phyloP scores from a whole-genome alignment of 2,113 vertebrate species.

The Heterochromis multidens region DNA sequence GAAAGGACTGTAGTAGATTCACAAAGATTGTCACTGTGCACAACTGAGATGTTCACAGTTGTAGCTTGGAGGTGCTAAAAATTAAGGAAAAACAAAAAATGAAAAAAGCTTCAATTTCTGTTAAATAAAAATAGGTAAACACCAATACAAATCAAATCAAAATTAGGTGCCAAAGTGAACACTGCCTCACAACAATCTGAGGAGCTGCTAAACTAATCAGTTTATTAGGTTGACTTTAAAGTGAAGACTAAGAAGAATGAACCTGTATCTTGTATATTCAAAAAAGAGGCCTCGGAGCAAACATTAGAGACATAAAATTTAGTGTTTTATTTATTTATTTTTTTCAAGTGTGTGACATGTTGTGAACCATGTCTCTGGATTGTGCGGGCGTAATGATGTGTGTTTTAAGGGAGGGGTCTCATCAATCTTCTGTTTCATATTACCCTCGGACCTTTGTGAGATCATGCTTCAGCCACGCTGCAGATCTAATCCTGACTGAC shows the following conservation, averaged over 20 bases:
- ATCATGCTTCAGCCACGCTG: slow-evolving; percentile 1
- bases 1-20: background rate
- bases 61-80: background rate
- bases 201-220: background rate
- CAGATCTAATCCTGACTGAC: slow-evolving; percentile 38
- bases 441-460: slow-evolving; percentile 35
- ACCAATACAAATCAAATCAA: background rate
- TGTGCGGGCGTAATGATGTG: background rate
- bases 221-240: background rate
- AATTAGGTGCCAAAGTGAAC: background rate
- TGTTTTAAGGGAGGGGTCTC: slow-evolving; percentile 3
- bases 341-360: background rate
- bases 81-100: background rate
- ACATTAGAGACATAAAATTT: background rate
- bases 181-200: background rate
- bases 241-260: background rate
- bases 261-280: background rate
- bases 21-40: background rate
- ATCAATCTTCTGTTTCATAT: slow-evolving; percentile 35
- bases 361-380: background rate
- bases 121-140: fast-evolving
- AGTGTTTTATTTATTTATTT: background rate
- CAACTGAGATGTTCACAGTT: background rate
- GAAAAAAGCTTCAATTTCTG: background rate
- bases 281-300: background rate